Percentiles rank a stretch among this genome's conserved stretches.
These are phyloP conservation scores for Mirounga angustirostris DNA, from an alignment of 2,113 vertebrate species.

Conservation along the genomic window DNA sequence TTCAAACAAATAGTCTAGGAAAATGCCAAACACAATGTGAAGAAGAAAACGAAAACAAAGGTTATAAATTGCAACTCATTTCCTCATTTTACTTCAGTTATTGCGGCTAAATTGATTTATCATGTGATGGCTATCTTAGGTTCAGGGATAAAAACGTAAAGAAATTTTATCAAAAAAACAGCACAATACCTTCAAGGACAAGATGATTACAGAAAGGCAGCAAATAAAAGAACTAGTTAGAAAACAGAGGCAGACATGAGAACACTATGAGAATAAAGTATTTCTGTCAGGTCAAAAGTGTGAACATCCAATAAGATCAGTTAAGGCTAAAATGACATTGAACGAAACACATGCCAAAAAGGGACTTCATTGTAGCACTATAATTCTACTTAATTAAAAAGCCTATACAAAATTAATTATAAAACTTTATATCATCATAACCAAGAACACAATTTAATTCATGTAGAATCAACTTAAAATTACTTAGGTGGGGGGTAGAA, in stretches of 20 bases:
- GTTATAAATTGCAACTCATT: neutral
- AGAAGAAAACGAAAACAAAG: neutral
- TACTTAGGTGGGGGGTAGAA: neutral
- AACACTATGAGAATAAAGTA: neutral
- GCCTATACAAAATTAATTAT: neutral
- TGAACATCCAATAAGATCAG: neutral
- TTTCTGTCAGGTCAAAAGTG: neutral
- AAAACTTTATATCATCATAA: conserved; percentile 10
- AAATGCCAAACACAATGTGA: conserved; percentile 19
- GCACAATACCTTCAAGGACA: neutral
- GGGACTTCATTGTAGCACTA: neutral
- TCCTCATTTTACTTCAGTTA: conserved; percentile 49
- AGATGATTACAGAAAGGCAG: neutral
- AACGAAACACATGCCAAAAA: neutral
- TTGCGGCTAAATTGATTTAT: neutral
- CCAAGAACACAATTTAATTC: conserved; percentile 52
- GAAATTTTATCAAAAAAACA: neutral
- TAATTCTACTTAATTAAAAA: conserved; percentile 45
- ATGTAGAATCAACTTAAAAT: conserved; percentile 25
- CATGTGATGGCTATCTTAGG: neutral
- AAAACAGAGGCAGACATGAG: neutral
- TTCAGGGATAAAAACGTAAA: conserved; percentile 20
- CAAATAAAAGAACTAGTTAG: neutral
- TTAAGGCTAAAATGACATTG: neutral
- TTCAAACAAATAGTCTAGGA: conserved; percentile 28